phyloP scores from a whole-genome alignment of 2,888 invertebrate genomes.

The Phanerotoma sp. region DNA sequence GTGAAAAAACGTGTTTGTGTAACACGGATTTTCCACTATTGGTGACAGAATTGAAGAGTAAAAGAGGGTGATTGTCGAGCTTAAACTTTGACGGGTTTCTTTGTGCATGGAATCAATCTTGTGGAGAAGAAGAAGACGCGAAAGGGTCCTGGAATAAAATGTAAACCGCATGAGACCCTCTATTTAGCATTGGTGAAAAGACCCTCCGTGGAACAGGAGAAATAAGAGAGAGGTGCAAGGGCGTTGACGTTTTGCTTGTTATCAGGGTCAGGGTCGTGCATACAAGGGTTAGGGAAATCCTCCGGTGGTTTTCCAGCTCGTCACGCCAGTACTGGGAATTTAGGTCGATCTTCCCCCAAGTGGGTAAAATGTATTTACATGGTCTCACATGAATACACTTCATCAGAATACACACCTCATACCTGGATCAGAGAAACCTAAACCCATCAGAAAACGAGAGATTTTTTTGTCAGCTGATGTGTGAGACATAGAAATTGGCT shows the following conservation, averaged over 20 bases:
- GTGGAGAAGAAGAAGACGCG: conserved; percentile 26
- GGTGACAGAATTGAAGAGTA: no score
- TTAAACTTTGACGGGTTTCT: neutral
- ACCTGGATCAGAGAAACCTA: conserved; percentile 7
- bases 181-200: conserved; percentile 6
- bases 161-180: conserved; percentile 38
- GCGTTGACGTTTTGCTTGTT: conserved; percentile 48
- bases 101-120: conserved; percentile 18
- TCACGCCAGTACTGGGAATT: conserved; percentile 4
- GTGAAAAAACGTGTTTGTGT: neutral
- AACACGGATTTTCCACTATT: no score
- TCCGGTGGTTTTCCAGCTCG: conserved; percentile 3
- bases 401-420: no score
- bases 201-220: conserved; percentile 1
- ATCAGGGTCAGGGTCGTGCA: conserved; percentile 48
- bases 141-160: conserved; percentile 45
- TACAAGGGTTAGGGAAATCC: conserved; percentile 28
- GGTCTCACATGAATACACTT: neutral
- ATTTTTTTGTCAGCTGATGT: conserved; percentile 15
- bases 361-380: no score
- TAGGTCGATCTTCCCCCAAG: neutral
- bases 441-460: neutral
- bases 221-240: conserved; percentile 43
- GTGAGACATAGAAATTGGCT: conserved; percentile 4
- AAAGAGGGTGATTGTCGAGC: neutral